These are phyloP conservation scores for Biston stratarius DNA, from an alignment of 2,888 invertebrate species.

Conservation along the genomic window DNA sequence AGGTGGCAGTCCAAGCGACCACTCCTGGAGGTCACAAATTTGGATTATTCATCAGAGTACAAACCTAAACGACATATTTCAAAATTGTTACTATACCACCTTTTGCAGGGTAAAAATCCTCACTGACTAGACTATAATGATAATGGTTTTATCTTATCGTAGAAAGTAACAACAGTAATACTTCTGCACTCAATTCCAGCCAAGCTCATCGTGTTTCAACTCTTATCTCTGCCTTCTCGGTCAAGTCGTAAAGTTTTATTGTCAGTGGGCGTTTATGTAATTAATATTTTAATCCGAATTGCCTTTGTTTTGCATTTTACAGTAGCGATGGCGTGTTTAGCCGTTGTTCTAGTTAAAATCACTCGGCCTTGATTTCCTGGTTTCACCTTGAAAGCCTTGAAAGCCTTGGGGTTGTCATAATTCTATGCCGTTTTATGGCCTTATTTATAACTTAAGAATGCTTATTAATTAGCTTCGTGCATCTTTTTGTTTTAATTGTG, in stretches of 20 bases:
- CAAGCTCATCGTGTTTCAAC: constrained; percentile 26
- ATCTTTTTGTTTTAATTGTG: constrained; percentile 59
- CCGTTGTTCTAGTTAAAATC: constrained; percentile 45
- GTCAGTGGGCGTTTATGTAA: constrained; percentile 31
- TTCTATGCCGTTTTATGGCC: constrained; percentile 36
- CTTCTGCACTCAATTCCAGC: constrained; percentile 23
- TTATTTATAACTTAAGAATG: constrained; percentile 41
- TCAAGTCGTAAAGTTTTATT: constrained; percentile 35
- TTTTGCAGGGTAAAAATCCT: no score
- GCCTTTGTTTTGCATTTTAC: constrained; percentile 38
- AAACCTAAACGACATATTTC: no score
- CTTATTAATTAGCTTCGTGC: constrained; percentile 58
- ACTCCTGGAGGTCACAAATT: no score
- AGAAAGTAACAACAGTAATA: constrained; percentile 13
- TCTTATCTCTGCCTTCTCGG: constrained; percentile 33
- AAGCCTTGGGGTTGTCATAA: constrained; percentile 55
- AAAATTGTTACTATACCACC: no score
- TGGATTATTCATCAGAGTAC: no score
- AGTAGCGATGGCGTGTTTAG: constrained; percentile 49
- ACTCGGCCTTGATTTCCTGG: constrained; percentile 48
- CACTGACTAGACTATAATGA: no score
- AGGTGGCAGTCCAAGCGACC: no score
- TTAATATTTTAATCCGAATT: constrained; percentile 35
- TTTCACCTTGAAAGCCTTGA: constrained; percentile 44
- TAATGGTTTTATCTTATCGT: constrained; percentile 7